Evolutionary conservation across 2,888 invertebrate species (phyloP).

Genomic region (Drosophila macrospina): DNA sequence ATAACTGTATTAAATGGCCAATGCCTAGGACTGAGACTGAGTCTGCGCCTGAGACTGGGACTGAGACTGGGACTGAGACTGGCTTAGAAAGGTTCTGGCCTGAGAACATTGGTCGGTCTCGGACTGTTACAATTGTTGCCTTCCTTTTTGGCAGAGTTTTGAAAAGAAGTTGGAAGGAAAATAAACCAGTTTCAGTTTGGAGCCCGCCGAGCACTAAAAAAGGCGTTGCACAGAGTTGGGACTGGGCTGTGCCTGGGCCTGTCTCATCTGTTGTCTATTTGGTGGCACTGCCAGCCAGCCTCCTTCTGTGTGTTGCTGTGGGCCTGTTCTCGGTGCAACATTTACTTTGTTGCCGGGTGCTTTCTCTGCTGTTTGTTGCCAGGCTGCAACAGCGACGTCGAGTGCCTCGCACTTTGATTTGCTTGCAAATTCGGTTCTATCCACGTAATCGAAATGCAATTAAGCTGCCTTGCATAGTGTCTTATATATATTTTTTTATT

Average conservation of each 20-base stretch:
- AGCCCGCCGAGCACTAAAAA: slow-evolving; percentile 33
- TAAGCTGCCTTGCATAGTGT: slow-evolving; percentile 57
- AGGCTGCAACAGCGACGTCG: slow-evolving; percentile 27
- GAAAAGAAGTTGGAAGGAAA: background rate
- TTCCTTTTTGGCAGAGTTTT: slow-evolving; percentile 23
- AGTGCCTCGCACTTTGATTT: slow-evolving; percentile 66
- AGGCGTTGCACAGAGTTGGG: slow-evolving; percentile 56
- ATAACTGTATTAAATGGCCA: slow-evolving; percentile 80
- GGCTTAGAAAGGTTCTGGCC: slow-evolving; percentile 49
- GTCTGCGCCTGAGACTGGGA: no score
- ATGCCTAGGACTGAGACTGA: slow-evolving; percentile 49
- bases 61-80: slow-evolving; percentile 19
- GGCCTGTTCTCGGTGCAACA: slow-evolving; percentile 78
- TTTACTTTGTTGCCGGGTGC: slow-evolving; percentile 72
- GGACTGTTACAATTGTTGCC: slow-evolving; percentile 57
- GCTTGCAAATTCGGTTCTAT: slow-evolving; percentile 60
- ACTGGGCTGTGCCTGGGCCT: slow-evolving; percentile 70
- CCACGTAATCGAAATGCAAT: slow-evolving; percentile 78
- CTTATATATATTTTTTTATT: slow-evolving; percentile 1
- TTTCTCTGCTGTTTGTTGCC: slow-evolving; percentile 73
- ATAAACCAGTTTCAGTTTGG: slow-evolving; percentile 51
- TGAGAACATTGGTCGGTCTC: slow-evolving; percentile 7
- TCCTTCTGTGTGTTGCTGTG: slow-evolving; percentile 54
- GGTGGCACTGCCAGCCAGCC: slow-evolving; percentile 40
- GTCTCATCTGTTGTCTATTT: slow-evolving; percentile 78